Base-by-base conservation (phyloP, 2,888 invertebrate genomes). In the Himalopsyche kuldschensis region DNA sequence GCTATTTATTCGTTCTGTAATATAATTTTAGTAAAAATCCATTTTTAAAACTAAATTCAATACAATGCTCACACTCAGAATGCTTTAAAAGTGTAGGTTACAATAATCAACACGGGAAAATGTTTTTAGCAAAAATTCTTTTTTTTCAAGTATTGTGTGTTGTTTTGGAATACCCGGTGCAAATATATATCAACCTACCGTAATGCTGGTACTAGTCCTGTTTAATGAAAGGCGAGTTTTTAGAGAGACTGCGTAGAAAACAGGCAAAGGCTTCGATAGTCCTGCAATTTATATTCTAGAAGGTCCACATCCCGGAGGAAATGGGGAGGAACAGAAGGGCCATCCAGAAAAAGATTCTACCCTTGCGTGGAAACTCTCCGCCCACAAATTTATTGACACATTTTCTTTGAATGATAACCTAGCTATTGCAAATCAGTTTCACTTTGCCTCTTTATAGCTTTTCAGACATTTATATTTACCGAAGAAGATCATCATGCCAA, bases 241-340 rank as follows among this genome's bases (percentile, higher is more conserved):
- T 75, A n/a, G 27, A 32, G 75, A 20, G 32, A 75, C 30, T 32
- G 31, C 75, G 31, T 75, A 30, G 20, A 27, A 27, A 75, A 75
- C 31, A 31, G 27, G 30, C 75, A 30, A 32, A 75, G 75, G 75
- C 5, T 27, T 32, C 75, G 75, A 75, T 75, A 31, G 75, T 75
- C 75, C 75, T 31, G 75, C 75, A 75, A 75, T 75, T 75, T 75
- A 75, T 75, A 75, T 75, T 75, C 75, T 75, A 75, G 75, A 30
- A 75, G 75, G 75, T 32, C 75, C n/a, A 75, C 75, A 30, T 75
- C 32, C 32, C 75, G 31, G 11, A 75, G 75, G 75, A 75, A 75
- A 75, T 32, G 75, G 32, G 75, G 75, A 32, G 75, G 75, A 75
- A 31, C 75, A 32, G 75, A 55, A 55, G 55, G 55, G 24, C 55